Evolutionary conservation across 2,888 invertebrate genomes (phyloP).

Genomic region (Ypsolopha scabrella): DNA sequence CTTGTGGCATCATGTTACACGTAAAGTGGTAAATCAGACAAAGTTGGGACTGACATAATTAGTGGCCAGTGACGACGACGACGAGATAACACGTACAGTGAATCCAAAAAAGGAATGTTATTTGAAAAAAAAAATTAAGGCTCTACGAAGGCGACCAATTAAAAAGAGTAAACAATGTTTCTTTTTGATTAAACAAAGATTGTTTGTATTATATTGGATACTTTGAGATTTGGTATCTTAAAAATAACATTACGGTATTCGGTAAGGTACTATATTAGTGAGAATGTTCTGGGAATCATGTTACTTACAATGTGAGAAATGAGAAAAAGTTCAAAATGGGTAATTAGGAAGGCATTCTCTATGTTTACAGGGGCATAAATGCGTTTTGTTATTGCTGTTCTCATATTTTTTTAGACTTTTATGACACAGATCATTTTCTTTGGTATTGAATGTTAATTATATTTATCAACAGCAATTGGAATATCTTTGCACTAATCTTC

Average conservation of each 20-base stretch:
- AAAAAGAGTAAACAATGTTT: too few species aligned
- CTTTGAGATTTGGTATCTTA: neutral
- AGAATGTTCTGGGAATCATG: conserved; percentile 48
- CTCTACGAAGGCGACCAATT: too few species aligned
- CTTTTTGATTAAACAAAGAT: neutral
- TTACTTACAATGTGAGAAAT: conserved; percentile 38
- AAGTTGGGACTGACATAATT: conserved; percentile 31
- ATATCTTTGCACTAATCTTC: too few species aligned
- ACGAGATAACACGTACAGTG: neutral
- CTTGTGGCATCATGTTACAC: conserved; percentile 17
- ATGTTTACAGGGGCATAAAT: neutral
- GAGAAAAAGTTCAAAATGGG: conserved; percentile 39
- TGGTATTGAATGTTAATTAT: too few species aligned
- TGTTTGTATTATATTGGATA: neutral
- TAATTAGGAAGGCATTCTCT: conserved; percentile 32
- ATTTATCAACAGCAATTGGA: too few species aligned
- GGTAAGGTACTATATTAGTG: neutral
- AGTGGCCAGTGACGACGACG: conserved; percentile 10
- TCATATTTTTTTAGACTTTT: too few species aligned
- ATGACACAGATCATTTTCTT: too few species aligned
- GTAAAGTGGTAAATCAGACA: conserved; percentile 17
- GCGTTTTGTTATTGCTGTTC: neutral
- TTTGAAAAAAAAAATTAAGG: neutral
- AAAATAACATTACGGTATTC: neutral
- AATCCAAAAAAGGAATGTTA: neutral